Evolutionary conservation across 2,888 invertebrate species (phyloP), one percentile per base, ranked within the genome.

Genomic region (Lycaena phlaeas): DNA sequence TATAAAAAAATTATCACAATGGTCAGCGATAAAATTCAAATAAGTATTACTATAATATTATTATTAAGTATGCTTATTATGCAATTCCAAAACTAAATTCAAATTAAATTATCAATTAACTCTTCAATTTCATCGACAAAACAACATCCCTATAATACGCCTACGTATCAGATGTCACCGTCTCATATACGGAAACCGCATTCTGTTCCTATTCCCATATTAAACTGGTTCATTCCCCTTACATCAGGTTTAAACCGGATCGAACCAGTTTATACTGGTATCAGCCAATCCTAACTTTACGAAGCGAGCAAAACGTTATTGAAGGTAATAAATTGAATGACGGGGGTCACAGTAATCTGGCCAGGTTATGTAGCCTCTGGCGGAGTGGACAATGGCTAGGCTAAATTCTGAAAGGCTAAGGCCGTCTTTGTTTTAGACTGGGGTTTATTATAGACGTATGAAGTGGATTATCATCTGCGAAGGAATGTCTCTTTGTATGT

Each of bases 171-270:
- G 59, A 74, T 68, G 70, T 76, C 74, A 49, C 49, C 48, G 45
- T 52, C 38, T 71, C 63, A 67, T 64, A 68, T 67, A 64, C 61
- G 66, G 64, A 73, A 75, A 78, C 77, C 78, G 47, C 76, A 76
- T 71, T 70, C 72, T 67, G 66, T 62, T 72, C 61, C 69, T 64
- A 74, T 69, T 63, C 62, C 48, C 42, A 51, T 51, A 54, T 47
- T 55, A 51, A 45, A 50, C 52, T 58, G 46, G 50, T 49, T 50
- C 48, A 53, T 40, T 49, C 48, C 44, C 44, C 44, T 42, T 53
- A 39, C 42, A 42, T 39, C 47, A 2, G 41, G 44, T 49, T 49
- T 45, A 36, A 48, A 45, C 42, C 38, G 38, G 38, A 51, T 41
- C 41, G 41, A 62, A 36, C 56, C 73, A 57, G 38, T 48, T 48